Evolutionary conservation across 2,888 invertebrate species (phyloP).

Genomic region (Brachypterus glaber): DNA sequence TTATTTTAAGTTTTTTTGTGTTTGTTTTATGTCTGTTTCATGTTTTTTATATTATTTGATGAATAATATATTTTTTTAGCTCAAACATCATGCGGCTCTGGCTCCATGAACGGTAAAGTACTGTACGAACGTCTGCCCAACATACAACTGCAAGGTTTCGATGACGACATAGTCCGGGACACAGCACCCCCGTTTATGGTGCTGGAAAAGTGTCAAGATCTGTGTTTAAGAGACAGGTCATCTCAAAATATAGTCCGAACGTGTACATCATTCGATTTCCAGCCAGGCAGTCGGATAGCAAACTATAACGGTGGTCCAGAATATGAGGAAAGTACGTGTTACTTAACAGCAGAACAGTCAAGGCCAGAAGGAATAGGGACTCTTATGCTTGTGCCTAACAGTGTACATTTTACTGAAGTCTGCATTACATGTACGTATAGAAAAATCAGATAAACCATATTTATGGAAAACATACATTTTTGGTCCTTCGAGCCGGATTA

Average conservation of each 20-base stretch:
- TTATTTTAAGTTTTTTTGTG: no score
- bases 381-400: constrained; percentile 80
- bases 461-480: no score
- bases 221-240: constrained; percentile 71
- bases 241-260: constrained; percentile 74
- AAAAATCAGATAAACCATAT: no score
- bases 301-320: constrained; percentile 72
- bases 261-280: constrained; percentile 84
- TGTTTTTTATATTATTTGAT: constrained; percentile 1
- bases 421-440: constrained; percentile 79
- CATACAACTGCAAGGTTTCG: constrained; percentile 80
- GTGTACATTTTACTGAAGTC: constrained; percentile 83
- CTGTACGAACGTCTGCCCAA: constrained; percentile 84
- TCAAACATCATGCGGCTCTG: constrained; percentile 86
- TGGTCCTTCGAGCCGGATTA: constrained; percentile 4
- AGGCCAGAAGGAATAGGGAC: constrained; percentile 83
- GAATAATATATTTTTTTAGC: constrained; percentile 47
- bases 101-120: constrained; percentile 64
- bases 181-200: constrained; percentile 79
- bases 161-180: constrained; percentile 79
- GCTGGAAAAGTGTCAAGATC: constrained; percentile 72
- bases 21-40: no score
- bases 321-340: constrained; percentile 82
- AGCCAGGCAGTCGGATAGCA: constrained; percentile 77
- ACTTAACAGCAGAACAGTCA: constrained; percentile 74